phyloP scores from a whole-genome alignment of 2,113 vertebrate genomes.

The Brevimyrus niger region DNA sequence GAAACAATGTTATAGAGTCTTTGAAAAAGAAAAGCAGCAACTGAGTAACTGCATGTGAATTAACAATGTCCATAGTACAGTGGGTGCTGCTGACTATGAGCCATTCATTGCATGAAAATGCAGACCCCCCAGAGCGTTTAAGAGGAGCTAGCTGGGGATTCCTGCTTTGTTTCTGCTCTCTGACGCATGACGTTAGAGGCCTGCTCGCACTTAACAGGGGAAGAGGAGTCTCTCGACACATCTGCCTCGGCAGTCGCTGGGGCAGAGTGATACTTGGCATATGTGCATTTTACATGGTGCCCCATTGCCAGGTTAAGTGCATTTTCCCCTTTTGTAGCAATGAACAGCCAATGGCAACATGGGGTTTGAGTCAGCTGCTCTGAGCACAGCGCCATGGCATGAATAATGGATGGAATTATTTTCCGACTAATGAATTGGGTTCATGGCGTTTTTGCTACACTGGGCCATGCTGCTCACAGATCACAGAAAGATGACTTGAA shows the following conservation, averaged over 20 bases:
- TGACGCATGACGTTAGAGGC: neutral
- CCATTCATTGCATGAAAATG: neutral
- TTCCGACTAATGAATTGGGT: neutral
- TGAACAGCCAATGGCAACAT: neutral
- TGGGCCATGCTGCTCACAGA: neutral
- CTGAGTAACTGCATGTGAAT: neutral
- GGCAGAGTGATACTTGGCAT: neutral
- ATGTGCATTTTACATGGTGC: neutral
- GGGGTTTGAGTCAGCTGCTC: neutral
- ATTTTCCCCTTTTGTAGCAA: neutral
- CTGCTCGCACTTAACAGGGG: neutral
- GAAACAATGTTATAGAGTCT: neutral
- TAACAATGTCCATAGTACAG: neutral
- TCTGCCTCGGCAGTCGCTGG: neutral
- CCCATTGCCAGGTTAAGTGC: neutral
- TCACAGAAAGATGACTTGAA: neutral
- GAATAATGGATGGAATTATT: neutral
- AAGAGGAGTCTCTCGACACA: neutral
- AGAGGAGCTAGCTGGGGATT: neutral
- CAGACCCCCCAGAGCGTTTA: neutral
- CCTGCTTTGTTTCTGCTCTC: neutral
- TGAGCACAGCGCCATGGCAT: neutral
- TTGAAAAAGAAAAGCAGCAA: neutral
- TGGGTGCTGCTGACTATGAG: neutral
- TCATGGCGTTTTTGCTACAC: neutral